Evolutionary conservation across 1,140 invertebrate genomes (phyloP).

Genomic region (Ephestia elutella): DNA sequence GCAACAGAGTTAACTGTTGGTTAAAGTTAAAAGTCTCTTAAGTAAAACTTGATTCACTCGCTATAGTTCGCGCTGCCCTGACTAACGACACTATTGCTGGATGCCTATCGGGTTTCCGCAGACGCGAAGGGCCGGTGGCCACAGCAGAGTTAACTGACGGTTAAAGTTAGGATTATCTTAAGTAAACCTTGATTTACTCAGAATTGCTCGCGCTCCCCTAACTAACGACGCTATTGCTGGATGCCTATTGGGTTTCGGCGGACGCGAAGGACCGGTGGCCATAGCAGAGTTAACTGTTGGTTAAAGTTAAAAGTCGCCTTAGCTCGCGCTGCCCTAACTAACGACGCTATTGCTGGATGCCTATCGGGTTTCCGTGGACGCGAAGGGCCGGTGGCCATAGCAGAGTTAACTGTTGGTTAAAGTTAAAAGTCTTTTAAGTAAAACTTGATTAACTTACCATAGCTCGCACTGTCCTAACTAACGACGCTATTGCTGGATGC

Average conservation of each 20-base stretch:
- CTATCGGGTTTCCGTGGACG: slow-evolving; percentile 63
- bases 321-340: slow-evolving; percentile 64
- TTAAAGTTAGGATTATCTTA: not conserved
- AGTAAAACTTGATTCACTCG: slow-evolving; percentile 23
- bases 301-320: slow-evolving; percentile 66
- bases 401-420: slow-evolving; percentile 9
- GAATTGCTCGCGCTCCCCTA: slow-evolving; percentile 62
- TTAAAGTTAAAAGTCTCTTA: not conserved
- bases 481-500: slow-evolving; percentile 67
- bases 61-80: slow-evolving; percentile 62
- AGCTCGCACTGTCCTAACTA: slow-evolving; percentile 64
- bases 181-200: slow-evolving; percentile 23
- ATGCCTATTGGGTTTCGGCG: slow-evolving; percentile 67
- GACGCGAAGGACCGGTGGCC: slow-evolving; percentile 21
- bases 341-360: slow-evolving; percentile 68
- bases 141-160: not conserved
- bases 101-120: slow-evolving; percentile 68
- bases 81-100: slow-evolving; percentile 68
- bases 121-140: slow-evolving; percentile 21
- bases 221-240: slow-evolving; percentile 68
- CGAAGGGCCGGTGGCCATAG: slow-evolving; percentile 17
- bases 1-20: slow-evolving; percentile 6
- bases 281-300: not conserved
- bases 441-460: slow-evolving; percentile 38
- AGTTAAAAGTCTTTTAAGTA: not conserved